phyloP scores from a whole-genome alignment of 2,797 vertebrate species.

The Hirundo rustica region DNA sequence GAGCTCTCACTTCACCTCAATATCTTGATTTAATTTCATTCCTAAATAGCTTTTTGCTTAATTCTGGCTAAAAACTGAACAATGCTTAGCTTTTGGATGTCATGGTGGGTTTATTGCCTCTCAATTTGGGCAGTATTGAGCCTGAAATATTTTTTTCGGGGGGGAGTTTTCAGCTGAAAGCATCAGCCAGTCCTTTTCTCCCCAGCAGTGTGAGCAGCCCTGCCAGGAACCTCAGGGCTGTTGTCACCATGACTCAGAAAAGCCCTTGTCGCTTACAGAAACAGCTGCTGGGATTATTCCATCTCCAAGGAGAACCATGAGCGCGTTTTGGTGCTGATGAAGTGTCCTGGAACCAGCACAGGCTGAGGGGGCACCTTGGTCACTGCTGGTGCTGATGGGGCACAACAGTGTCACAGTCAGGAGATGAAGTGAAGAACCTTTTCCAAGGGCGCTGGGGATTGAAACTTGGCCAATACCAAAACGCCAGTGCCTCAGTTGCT shows the following conservation, averaged over 20 bases:
- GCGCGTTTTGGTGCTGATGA: background rate
- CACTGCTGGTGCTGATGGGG: background rate
- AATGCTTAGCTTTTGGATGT: background rate
- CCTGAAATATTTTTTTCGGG: background rate
- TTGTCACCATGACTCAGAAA: conserved; percentile 1
- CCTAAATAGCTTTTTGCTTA: background rate
- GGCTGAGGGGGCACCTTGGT: background rate
- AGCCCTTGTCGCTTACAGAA: background rate
- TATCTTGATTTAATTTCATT: background rate
- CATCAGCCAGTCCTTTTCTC: background rate
- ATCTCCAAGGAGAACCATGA: background rate
- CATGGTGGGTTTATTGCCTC: background rate
- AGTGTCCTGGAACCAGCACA: background rate
- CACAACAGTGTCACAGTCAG: too few species aligned
- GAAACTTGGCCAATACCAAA: background rate
- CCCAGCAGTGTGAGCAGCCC: background rate
- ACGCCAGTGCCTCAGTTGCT: background rate
- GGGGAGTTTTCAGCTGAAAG: background rate
- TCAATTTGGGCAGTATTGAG: background rate
- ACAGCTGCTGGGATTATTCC: background rate
- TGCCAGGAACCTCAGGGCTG: background rate
- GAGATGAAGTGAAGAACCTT: background rate
- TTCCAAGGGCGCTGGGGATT: background rate
- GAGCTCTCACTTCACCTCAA: background rate
- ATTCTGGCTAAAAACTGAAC: background rate